Evolutionary conservation across 2,113 vertebrate genomes (phyloP).

Genomic region (Triplophysa dalaica): DNA sequence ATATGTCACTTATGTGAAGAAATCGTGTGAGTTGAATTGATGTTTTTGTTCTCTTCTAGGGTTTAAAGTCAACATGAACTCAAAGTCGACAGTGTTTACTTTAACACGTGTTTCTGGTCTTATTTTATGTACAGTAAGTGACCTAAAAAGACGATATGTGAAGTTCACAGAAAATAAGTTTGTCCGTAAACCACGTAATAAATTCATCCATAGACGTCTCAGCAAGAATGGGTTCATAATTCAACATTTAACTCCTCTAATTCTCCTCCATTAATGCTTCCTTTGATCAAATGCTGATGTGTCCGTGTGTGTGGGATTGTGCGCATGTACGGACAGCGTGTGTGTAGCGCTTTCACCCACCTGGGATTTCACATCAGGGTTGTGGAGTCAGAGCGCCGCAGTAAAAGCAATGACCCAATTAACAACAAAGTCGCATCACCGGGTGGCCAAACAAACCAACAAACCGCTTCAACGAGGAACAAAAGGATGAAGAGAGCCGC

Average conservation of each 20-base stretch:
- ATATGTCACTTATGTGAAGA: conserved; percentile 1
- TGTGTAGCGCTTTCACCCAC: conserved; percentile 25
- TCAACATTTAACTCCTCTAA: conserved; percentile 35
- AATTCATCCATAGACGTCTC: conserved; percentile 22
- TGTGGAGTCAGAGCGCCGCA: conserved; percentile 51
- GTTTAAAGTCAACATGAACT: too few species aligned
- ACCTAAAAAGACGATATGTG: too few species aligned
- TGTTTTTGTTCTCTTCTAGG: not conserved
- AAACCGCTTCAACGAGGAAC: conserved; percentile 54
- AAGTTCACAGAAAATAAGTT: too few species aligned
- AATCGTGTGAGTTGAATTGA: not conserved
- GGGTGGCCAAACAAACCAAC: conserved; percentile 52
- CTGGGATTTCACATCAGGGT: conserved; percentile 54
- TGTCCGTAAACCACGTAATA: conserved; percentile 25
- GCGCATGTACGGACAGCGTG: conserved; percentile 1
- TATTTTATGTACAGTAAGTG: too few species aligned
- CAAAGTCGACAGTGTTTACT: too few species aligned
- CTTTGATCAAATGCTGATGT: conserved; percentile 5
- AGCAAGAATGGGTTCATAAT: conserved; percentile 21
- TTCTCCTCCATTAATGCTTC: conserved; percentile 26
- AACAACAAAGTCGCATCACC: conserved; percentile 55
- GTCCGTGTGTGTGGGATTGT: conserved; percentile 2
- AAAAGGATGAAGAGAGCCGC: conserved; percentile 44
- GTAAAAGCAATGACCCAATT: conserved; percentile 59
- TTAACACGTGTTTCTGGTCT: too few species aligned